Base-by-base conservation (phyloP, 2,797 vertebrate species). In the Mormyrus proboscirostris region DNA sequence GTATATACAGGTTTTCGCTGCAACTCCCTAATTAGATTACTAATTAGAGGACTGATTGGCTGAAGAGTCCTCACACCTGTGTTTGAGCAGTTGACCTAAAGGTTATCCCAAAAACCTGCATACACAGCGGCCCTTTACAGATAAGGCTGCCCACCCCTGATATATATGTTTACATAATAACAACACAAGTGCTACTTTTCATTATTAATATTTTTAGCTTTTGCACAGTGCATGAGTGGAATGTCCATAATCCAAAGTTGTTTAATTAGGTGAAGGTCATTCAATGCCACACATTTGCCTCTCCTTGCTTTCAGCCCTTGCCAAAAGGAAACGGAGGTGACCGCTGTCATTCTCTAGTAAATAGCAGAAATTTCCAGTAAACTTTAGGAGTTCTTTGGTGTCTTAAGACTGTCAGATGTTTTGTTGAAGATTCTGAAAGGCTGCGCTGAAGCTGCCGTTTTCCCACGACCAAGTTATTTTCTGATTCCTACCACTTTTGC, bases 181-280 rank as follows among this genome's bases (percentile, higher is more conserved):
- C 10, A 82, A 44, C 41, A 82, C 65, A n/a, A 47, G 19, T 82
- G 16, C 76, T 22, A 82, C 16, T 82, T 44, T 82, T 82, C n/a
- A 82, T 82, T 82, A 82, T 82, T 47, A 82, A n/a, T 82, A 9
- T 79, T 82, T 82, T 82, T 82, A 47, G 19, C 76, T 82, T 82
- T 82, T 82, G 76, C 41, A n/a, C 41, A 82, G 41, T 22, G 41
- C 3, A 22, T 47, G 38, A 82, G 19, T 82, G 41, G 7, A 82
- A 82, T 44, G 76, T 82, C n/a, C 76, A 22, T 82, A n/a, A 41
- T n/a, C 41, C 76, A 47, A 22, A 9, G 76, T 82, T 82, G 76
- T 82, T 82, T 82, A 82, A 82, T 82, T 82, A 82, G 76, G 38
- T 82, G 76, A 82, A 82, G 41, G 76, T 47, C 76, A 22, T 22